Conservation (phyloP, 1,140 invertebrate species). For the Pemphigus obesinymphae region DNA sequence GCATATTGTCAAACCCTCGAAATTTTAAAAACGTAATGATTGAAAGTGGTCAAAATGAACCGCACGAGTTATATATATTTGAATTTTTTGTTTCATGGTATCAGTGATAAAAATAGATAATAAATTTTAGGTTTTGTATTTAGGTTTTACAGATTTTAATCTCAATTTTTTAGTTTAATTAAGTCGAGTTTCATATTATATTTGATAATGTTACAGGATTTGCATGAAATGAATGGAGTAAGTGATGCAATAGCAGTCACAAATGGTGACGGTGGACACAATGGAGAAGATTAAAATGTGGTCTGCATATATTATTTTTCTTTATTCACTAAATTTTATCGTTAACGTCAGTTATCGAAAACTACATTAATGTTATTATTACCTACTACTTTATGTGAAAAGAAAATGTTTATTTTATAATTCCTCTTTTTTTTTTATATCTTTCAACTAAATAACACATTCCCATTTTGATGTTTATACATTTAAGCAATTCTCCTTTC, state of each 20-base stretch:
- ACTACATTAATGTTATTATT: slow-evolving; percentile 38
- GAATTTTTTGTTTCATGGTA: no score
- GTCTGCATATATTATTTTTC: not conserved
- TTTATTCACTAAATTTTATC: not conserved
- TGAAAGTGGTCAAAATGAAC: no score
- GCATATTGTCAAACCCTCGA: no score
- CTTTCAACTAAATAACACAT: slow-evolving; percentile 18
- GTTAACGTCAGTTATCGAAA: slow-evolving; percentile 30
- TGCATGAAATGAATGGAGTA: not conserved
- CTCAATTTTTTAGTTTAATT: no score
- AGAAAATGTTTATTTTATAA: slow-evolving; percentile 34
- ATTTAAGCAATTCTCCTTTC: not conserved
- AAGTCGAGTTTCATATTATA: no score
- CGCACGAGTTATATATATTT: no score
- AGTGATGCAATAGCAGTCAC: slow-evolving; percentile 27
- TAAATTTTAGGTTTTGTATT: no score
- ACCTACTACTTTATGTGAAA: slow-evolving; percentile 27
- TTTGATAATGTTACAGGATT: not conserved
- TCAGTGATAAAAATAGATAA: no score
- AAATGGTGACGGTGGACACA: not conserved
- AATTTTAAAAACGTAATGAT: no score
- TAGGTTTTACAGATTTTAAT: no score
- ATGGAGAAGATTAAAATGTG: not conserved
- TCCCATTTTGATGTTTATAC: not conserved
- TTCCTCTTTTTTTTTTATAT: not conserved